phyloP scores from a whole-genome alignment of 2,797 vertebrate genomes.

The Telmatherina bonti region DNA sequence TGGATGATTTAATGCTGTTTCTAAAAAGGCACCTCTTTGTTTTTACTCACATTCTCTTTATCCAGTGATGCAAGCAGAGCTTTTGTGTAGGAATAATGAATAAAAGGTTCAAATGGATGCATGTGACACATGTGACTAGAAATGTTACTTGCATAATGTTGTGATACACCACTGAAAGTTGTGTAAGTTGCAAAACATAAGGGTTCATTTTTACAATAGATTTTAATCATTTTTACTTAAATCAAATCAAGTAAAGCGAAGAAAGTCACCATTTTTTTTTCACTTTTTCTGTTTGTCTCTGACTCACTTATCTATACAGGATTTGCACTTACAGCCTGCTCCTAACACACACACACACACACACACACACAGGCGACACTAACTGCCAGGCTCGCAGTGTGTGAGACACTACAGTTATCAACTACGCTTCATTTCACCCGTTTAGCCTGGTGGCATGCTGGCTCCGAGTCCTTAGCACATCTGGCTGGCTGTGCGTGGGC shows the following conservation, averaged over 20 bases:
- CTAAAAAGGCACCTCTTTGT: neutral
- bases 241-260: no score
- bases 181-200: neutral
- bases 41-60: neutral
- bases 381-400: constrained; percentile 52
- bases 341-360: constrained; percentile 22
- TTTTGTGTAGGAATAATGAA: neutral
- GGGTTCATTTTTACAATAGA: neutral
- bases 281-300: neutral
- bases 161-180: neutral
- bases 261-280: neutral
- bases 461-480: constrained; percentile 62
- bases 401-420: constrained; percentile 65
- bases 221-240: neutral
- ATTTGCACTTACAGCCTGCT: constrained; percentile 33
- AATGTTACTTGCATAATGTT: no score
- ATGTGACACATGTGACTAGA: neutral
- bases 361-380: constrained; percentile 36
- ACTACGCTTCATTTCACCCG: constrained; percentile 71
- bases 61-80: neutral
- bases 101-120: neutral
- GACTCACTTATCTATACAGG: constrained; percentile 37
- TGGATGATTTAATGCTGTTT: neutral
- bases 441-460: constrained; percentile 62
- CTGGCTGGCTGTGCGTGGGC: constrained; percentile 55